Evolutionary conservation across 1,140 invertebrate species (phyloP).

Genomic region (Dendroctonus valens): DNA sequence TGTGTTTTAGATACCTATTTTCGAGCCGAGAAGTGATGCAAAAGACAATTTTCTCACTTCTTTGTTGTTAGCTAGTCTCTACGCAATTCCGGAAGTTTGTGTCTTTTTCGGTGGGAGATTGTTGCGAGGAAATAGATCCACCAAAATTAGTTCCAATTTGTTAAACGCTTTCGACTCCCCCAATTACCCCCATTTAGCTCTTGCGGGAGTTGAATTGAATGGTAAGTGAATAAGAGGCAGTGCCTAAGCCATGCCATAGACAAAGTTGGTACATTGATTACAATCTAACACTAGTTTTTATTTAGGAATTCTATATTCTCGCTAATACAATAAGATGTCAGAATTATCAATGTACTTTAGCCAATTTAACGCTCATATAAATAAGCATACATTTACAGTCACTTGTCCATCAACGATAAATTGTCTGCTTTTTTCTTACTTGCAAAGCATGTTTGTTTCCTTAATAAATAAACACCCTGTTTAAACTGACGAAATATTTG

Average conservation of each 20-base stretch:
- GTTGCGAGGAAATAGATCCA: conserved; percentile 87
- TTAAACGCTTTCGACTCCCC: conserved; percentile 91
- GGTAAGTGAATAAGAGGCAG: conserved; percentile 46
- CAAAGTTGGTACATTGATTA: not conserved
- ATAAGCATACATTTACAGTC: too few species aligned
- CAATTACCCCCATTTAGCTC: conserved; percentile 81
- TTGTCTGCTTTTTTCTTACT: too few species aligned
- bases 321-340: too few species aligned
- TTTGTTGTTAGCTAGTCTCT: conserved; percentile 87
- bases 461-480: too few species aligned
- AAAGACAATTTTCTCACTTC: conserved; percentile 91
- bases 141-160: conserved; percentile 77
- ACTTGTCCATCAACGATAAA: too few species aligned
- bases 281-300: too few species aligned
- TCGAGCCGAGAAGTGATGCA: conserved; percentile 87
- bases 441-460: too few species aligned
- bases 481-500: too few species aligned
- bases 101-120: conserved; percentile 89
- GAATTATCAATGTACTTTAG: too few species aligned
- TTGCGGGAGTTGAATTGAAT: conserved; percentile 72
- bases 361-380: too few species aligned
- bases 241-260: not conserved
- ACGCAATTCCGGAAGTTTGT: conserved; percentile 90
- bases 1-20: conserved; percentile 78
- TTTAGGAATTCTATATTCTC: too few species aligned